phyloP scores from a whole-genome alignment of 2,113 vertebrate genomes.

The Eublepharis macularius region DNA sequence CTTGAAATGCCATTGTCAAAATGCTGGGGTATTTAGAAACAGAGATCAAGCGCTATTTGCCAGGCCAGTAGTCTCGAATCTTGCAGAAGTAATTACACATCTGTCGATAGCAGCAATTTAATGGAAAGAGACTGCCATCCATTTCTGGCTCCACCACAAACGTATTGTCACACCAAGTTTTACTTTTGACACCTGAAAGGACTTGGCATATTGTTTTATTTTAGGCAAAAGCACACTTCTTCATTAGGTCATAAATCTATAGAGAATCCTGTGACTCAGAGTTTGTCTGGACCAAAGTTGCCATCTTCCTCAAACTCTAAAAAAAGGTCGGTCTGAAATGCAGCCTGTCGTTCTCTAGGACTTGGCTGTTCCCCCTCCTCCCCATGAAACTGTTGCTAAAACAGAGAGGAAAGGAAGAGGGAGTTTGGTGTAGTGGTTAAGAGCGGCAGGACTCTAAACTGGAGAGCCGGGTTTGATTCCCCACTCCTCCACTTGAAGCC shows the following conservation, averaged over 20 bases:
- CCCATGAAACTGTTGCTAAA: slow-evolving; percentile 66
- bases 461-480: too few relatives aligned
- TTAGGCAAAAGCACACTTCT: slow-evolving; percentile 39
- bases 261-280: slow-evolving; percentile 54
- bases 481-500: too few relatives aligned
- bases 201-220: not conserved
- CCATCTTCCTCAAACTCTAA: slow-evolving; percentile 52
- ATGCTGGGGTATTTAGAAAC: not conserved
- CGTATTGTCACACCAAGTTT: not conserved
- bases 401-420: slow-evolving; percentile 59
- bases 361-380: slow-evolving; percentile 42
- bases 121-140: not conserved
- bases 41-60: not conserved
- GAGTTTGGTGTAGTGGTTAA: too few relatives aligned
- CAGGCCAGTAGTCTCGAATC: not conserved
- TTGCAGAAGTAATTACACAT: not conserved
- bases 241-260: slow-evolving; percentile 39
- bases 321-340: slow-evolving; percentile 40
- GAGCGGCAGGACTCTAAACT: too few relatives aligned
- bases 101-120: not conserved
- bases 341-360: slow-evolving; percentile 49
- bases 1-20: not conserved
- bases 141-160: not conserved
- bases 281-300: slow-evolving; percentile 55
- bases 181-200: not conserved